These are phyloP conservation scores for Neostethus bicornis DNA, from an alignment of 2,797 vertebrate species.

Conservation along the genomic window DNA sequence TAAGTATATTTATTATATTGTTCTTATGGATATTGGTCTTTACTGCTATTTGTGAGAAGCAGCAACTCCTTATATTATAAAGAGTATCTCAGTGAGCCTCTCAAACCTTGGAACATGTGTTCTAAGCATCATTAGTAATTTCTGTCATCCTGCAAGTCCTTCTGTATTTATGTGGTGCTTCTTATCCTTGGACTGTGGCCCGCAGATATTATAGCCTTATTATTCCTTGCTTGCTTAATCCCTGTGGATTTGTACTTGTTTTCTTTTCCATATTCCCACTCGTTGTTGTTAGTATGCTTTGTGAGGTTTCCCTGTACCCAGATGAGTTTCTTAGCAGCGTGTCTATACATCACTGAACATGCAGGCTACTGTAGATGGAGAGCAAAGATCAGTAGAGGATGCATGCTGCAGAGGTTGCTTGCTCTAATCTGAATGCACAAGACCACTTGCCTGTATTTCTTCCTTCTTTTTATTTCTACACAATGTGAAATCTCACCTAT, in stretches of 20 bases:
- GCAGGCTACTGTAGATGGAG: slow-evolving; percentile 24
- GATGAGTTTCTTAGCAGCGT: slow-evolving; percentile 24
- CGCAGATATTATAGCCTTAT: slow-evolving; percentile 26
- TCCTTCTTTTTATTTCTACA: slow-evolving; percentile 36
- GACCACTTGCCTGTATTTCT: slow-evolving; percentile 35
- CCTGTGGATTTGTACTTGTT: slow-evolving; percentile 23
- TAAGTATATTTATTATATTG: not conserved
- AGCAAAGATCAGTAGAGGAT: slow-evolving; percentile 35
- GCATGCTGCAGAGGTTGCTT: slow-evolving; percentile 49
- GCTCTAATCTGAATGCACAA: slow-evolving; percentile 56
- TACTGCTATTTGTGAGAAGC: not conserved
- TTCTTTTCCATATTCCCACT: slow-evolving; percentile 10
- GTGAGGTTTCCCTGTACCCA: slow-evolving; percentile 6
- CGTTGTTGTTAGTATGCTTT: not conserved
- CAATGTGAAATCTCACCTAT: slow-evolving; percentile 32
- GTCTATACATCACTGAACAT: slow-evolving; percentile 41
- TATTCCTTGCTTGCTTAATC: slow-evolving; percentile 39
- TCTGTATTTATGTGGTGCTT: slow-evolving; percentile 6
- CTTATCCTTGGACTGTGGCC: slow-evolving; percentile 31
- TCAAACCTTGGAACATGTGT: slow-evolving; percentile 1
- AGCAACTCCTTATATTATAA: not conserved
- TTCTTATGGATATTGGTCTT: not conserved
- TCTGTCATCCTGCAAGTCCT: not conserved
- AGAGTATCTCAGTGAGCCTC: not conserved
- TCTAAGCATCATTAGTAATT: slow-evolving; percentile 5